Base-by-base conservation (phyloP, 2,888 invertebrate species). In the Pelosia muscerda region DNA sequence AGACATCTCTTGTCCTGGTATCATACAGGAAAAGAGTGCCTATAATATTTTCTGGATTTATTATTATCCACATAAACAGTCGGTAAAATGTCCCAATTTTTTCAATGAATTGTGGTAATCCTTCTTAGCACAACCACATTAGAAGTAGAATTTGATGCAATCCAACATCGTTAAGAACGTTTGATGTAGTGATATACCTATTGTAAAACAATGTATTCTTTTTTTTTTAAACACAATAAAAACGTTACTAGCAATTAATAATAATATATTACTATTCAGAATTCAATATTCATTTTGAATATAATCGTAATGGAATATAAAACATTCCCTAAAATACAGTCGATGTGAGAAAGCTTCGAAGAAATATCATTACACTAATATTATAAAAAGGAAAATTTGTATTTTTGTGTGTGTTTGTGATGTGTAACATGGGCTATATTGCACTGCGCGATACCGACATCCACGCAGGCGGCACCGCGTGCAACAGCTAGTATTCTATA, bases 111-210 rank as follows among this genome's bases (percentile, higher is more conserved):
- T 73, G 54, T 75, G 62, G 75, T 69, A 74, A 74, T 28, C 66
- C 63, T 65, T 65, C 26, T n/a, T 61, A n/a, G 63, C 56, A 57
- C 54, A 34, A 71, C 80, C 78, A 75, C 78, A 77, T 72, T 67
- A 66, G 70, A 77, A 80, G 73, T 65, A 66, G 68, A 73, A 75
- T 79, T 79, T 73, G 49, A 75, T 73, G 76, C 71, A 81, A 74
- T 72, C 67, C 59, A 28, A 31, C 34, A 15, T 25, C 60, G 26
- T 75, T 60, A 73, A 76, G 66, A 28, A 11, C 53, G 66, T 78
- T 80, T 80, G 71, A 78, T 71, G 75, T 72, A 66, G 61, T 67
- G 63, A 69, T 64, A 53, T 66, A n/a, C n/a, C n/a, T n/a, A 71
- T 73, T 78, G 74, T 57, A 54, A 67, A 75, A 77, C 65, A 70